Base-by-base conservation (phyloP, 1,140 invertebrate genomes). In the Aphelenchoides besseyi region DNA sequence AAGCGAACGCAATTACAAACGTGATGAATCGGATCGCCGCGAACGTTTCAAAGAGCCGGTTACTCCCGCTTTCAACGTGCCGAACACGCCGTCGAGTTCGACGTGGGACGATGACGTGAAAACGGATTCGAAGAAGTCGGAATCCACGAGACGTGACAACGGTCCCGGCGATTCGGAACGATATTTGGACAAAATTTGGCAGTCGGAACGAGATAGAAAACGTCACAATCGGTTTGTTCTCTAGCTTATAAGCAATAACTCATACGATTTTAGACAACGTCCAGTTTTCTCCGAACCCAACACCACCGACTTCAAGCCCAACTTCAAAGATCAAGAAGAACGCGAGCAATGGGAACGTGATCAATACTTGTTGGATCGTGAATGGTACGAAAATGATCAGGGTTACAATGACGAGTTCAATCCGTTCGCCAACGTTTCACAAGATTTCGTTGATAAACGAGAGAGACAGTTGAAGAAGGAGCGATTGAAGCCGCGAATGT, bases 381-480 rank as follows among this genome's bases (percentile, higher is more conserved):
- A 96, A 80, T 98, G 96, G 95, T 98, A 98, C 84, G 90, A 90
- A 62, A 90, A 97, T 85, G 94, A 94, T 80, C 92, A 93, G 86
- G 94, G 91, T 79, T 92, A 94, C 82, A 93, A 97, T 79, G 92
- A 95, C 72, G 91, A 93, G 78, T 90, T 92, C 53, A 94, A 94
- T 86, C 93, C 94, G 0, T 98, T 98, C 86, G 88, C 90, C 3
- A 90, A 91, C 66, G 90, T 95, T 2, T 93, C 92, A 71, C 90
- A 85, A 30, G 83, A 85, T 30, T 85, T 76, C 61, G 72, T 84
- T 3, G 76, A 84, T 41, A 80, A 84, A 52, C 68, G 74, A 32
- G 82, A 85, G 59, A 79, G 74, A 23, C 83, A 85, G 68, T 61
- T 77, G 29, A 79, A 84, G 53, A 70, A 81, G 53, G 77, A 71